Percentiles rank a stretch among this genome's conserved stretches.
These are phyloP conservation scores for Ellobium chinense DNA, from an alignment of 2,888 invertebrate genomes.

Conservation along the genomic window DNA sequence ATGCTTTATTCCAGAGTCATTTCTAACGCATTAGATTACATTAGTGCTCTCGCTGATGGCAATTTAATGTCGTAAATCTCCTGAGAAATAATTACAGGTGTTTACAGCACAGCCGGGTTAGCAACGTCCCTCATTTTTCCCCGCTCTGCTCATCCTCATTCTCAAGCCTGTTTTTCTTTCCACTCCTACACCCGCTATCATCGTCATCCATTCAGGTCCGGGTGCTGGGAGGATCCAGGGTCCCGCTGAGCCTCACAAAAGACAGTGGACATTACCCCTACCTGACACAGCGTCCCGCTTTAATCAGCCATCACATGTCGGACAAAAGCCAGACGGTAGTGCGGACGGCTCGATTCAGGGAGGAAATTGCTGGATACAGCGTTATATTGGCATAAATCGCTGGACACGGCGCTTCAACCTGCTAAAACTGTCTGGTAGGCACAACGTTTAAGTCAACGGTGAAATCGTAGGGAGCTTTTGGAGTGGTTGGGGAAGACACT, in stretches of 20 bases:
- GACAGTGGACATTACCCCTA: slow-evolving; percentile 12
- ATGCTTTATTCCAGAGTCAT: no score
- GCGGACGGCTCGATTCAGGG: background rate
- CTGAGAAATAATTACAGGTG: no score
- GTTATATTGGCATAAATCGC: background rate
- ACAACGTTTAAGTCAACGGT: background rate
- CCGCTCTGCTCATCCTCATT: background rate
- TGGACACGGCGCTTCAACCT: background rate
- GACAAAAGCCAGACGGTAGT: background rate
- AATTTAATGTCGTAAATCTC: no score
- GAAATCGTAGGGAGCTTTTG: background rate
- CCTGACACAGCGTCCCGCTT: background rate
- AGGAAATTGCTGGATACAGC: background rate
- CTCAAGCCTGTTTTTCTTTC: slow-evolving; percentile 4
- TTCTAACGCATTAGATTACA: no score
- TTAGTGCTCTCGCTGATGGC: no score
- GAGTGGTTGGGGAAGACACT: no score
- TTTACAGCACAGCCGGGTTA: no score
- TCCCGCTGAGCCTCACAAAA: background rate
- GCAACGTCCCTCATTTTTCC: no score
- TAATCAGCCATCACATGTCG: background rate
- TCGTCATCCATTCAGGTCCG: background rate
- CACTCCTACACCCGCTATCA: background rate
- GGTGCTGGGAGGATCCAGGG: background rate
- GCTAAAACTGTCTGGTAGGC: background rate